Evolutionary conservation across 1,140 invertebrate species (phyloP).

Genomic region (Drosophila virilis): DNA sequence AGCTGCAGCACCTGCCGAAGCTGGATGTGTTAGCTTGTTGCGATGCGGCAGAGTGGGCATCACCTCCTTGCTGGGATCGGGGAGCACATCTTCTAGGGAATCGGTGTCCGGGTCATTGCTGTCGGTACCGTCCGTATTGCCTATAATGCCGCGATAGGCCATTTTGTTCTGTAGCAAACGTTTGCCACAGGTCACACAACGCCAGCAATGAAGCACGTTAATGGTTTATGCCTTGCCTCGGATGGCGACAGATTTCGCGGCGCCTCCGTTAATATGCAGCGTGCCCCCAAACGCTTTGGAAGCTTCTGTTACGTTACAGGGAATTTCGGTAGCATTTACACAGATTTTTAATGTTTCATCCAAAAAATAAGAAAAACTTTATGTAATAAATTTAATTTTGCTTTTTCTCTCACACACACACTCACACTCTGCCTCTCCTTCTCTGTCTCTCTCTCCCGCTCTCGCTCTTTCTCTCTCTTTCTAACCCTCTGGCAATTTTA

Average conservation of each 20-base stretch:
- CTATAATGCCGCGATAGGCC: constrained; percentile 68
- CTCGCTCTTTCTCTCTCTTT: not conserved
- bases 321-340: constrained; percentile 7
- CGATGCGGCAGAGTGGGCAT: not conserved
- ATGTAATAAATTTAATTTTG: constrained; percentile 29
- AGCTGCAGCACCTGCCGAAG: no score
- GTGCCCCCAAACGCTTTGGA: not conserved
- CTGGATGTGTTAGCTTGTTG: not conserved
- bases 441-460: not conserved
- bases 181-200: not conserved
- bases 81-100: constrained; percentile 43
- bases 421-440: not conserved
- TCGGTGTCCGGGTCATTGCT: constrained; percentile 36
- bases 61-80: constrained; percentile 6
- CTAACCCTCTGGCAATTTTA: not conserved
- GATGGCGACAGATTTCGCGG: not conserved
- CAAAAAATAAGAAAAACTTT: constrained; percentile 19
- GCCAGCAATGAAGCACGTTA: not conserved
- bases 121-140: constrained; percentile 26
- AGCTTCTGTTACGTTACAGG: not conserved
- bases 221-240: not conserved
- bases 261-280: not conserved
- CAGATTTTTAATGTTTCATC: not conserved
- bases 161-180: constrained; percentile 23
- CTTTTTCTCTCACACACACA: constrained; percentile 8